phyloP scores from a whole-genome alignment of 2,888 invertebrate genomes.

The Protodeltote pygarga region DNA sequence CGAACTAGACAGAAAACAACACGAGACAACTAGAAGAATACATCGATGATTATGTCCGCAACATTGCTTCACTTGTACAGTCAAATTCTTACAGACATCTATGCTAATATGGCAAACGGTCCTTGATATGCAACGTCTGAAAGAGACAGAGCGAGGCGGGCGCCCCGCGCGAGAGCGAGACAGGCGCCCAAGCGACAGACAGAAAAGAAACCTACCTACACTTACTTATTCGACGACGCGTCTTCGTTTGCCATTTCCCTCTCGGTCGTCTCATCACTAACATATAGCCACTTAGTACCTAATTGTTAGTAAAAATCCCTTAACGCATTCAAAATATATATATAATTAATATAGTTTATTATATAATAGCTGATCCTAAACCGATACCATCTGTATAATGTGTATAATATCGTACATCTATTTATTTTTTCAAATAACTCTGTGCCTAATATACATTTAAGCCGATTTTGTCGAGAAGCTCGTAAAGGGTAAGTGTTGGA shows the following conservation, averaged over 20 bases:
- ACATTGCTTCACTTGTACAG: conserved; percentile 75
- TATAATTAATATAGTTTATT: conserved; percentile 74
- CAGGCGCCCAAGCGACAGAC: conserved; percentile 49
- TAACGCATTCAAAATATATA: conserved; percentile 86
- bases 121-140: conserved; percentile 76
- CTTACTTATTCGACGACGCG: conserved; percentile 58
- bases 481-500: conserved; percentile 76
- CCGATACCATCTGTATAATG: conserved; percentile 75
- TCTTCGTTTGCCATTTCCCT: conserved; percentile 62
- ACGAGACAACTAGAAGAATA: conserved; percentile 63
- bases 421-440: conserved; percentile 76
- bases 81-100: conserved; percentile 61
- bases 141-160: conserved; percentile 50
- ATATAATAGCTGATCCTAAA: conserved; percentile 78
- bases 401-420: conserved; percentile 82
- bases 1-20: conserved; percentile 58
- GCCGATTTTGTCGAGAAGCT: conserved; percentile 82
- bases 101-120: conserved; percentile 83
- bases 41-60: conserved; percentile 80
- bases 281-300: conserved; percentile 79
- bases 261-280: conserved; percentile 58
- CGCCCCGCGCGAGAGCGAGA: conserved; percentile 57
- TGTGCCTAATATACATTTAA: conserved; percentile 86
- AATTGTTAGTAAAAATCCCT: conserved; percentile 86
- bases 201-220: conserved; percentile 66